phyloP scores from a whole-genome alignment of 2,888 invertebrate species.

The Arrhopalites spinosus region DNA sequence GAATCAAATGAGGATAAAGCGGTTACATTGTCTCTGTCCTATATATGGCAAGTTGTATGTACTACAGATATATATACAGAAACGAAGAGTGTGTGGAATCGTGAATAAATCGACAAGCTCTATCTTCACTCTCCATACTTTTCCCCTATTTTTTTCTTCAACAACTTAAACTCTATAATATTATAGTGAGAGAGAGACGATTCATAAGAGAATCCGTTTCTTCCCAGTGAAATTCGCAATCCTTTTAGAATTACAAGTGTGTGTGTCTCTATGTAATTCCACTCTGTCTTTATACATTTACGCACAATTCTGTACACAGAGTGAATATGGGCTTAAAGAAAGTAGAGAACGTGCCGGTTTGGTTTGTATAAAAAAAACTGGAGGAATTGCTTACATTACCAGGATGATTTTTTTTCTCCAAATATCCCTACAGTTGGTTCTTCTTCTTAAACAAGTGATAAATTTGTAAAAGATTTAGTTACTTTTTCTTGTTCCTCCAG shows the following conservation, averaged over 20 bases:
- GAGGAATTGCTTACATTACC: neutral
- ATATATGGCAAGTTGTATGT: neutral
- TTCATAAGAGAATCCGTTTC: constrained; percentile 26
- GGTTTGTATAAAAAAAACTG: neutral
- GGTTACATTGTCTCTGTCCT: constrained; percentile 27
- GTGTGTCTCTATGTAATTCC: neutral
- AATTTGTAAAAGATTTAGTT: constrained; percentile 23
- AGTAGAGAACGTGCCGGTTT: neutral
- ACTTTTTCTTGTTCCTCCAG: neutral
- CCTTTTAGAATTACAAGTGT: too few relatives aligned
- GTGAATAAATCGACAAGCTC: constrained; percentile 35
- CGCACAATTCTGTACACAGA: neutral
- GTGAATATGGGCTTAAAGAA: too few relatives aligned
- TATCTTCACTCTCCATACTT: constrained; percentile 6
- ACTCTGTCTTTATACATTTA: neutral
- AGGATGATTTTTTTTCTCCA: neutral
- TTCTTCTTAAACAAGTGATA: constrained; percentile 18
- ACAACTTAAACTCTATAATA: neutral
- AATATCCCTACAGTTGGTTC: neutral
- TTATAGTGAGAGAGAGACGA: constrained; percentile 11
- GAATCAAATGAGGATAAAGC: constrained; percentile 43
- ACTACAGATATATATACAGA: neutral
- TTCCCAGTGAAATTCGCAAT: neutral
- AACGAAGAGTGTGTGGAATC: constrained; percentile 30
- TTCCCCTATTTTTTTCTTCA: neutral